These are phyloP conservation scores for Eudemis profundana DNA, from an alignment of 2,888 invertebrate species.

Conservation along the genomic window DNA sequence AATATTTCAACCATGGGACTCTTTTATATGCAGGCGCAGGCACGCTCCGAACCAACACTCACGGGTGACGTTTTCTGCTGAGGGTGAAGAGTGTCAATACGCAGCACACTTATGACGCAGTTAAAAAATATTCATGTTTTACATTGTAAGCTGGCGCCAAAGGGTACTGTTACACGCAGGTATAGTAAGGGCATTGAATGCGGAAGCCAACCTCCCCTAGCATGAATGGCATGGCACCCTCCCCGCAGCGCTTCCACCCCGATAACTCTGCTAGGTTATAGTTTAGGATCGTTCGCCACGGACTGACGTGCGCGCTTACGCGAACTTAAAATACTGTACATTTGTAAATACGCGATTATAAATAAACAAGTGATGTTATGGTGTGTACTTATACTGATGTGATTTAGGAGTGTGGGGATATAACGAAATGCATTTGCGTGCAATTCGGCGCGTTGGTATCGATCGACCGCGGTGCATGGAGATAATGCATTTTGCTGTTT, in stretches of 20 bases:
- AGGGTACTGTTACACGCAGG: conserved; percentile 19
- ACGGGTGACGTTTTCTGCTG: no score
- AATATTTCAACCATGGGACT: no score
- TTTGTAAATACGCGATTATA: conserved; percentile 50
- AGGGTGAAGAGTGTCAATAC: no score
- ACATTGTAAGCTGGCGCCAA: conserved; percentile 3
- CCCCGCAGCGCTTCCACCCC: conserved; percentile 62
- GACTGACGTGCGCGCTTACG: conserved; percentile 64
- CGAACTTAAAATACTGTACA: conserved; percentile 71
- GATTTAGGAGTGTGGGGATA: not conserved
- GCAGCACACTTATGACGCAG: no score
- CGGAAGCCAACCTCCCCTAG: conserved; percentile 70
- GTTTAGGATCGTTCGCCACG: conserved; percentile 72
- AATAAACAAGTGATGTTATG: conserved; percentile 24
- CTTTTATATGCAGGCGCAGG: no score
- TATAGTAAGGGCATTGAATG: conserved; percentile 60
- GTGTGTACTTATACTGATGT: conserved; percentile 36
- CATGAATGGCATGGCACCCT: conserved; percentile 74
- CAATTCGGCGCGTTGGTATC: conserved; percentile 68
- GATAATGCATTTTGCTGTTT: conserved; percentile 70
- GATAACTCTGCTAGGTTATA: conserved; percentile 75
- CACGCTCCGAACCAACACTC: no score
- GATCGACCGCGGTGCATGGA: conserved; percentile 72
- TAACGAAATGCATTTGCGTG: conserved; percentile 65
- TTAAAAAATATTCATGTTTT: not conserved